Evolutionary conservation across 2,888 invertebrate genomes (phyloP), one percentile per base, ranked within the genome.

Genomic region (Pterostichus madidus): DNA sequence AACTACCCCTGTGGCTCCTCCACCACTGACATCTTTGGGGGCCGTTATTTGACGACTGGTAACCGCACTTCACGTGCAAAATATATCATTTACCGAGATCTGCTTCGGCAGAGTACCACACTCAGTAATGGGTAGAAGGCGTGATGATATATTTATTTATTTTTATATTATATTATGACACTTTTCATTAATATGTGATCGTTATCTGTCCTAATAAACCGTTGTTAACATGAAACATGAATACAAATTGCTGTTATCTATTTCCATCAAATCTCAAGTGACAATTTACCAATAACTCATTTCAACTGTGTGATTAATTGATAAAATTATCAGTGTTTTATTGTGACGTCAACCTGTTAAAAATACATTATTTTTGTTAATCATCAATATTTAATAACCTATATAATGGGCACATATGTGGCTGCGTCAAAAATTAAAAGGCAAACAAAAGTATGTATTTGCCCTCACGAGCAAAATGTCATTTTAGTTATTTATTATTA

Each of bases 291-390:
- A n/a, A 49, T 49, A 49, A 49, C 5, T 13, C 49, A 13, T n/a
- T 24, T 24, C 24, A 24, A 1, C 10, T 17, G 7, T 11, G 10
- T 39, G 39, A 59, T 31, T 17, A 59, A 59, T 31, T 59, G 31
- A 59, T 31, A 59, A 59, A 59, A 59, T 31, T 31, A 59, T 59
- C 31, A 59, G 59, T 2, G 6, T 4, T 49, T 13, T 1, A 59
- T 59, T 59, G n/a, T 59, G 59, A 59, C 31, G 59, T 59, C 24
- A 59, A 17, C 59, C 17, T 59, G 31, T 31, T 59, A 59, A 59
- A 59, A 59, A 17, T 56, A 24, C 31, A 59, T 59, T 24, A 59
- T 59, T 59, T 59, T 59, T 24, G 56, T 59, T 59, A 8, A 24
- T 31, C 15, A 59, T 6, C 24, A 8, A 10, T 59, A 31, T 10